phyloP scores from a whole-genome alignment of 2,113 vertebrate genomes.

The Rhineura floridana region DNA sequence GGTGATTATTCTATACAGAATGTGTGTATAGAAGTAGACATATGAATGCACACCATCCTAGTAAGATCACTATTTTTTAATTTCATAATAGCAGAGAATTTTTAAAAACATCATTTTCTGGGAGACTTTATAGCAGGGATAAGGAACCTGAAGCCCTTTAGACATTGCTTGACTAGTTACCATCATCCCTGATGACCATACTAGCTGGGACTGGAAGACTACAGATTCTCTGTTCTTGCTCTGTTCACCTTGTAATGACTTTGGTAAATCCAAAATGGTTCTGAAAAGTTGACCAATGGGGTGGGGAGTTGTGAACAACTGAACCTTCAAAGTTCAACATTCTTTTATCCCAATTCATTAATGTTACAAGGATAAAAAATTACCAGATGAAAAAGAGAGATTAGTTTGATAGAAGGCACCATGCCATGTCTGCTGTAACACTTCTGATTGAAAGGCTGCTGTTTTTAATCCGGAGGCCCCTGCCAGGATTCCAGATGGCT shows the following conservation, averaged over 20 bases:
- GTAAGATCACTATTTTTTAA: not conserved
- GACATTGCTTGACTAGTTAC: too few relatives aligned
- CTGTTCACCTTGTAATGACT: conserved; percentile 2
- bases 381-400: not conserved
- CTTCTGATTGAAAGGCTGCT: not conserved
- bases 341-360: conserved; percentile 7
- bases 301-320: not conserved
- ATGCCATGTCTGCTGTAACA: not conserved
- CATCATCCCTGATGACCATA: not conserved
- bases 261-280: not conserved
- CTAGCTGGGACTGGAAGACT: too few relatives aligned
- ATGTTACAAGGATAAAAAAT: not conserved
- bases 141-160: too few relatives aligned
- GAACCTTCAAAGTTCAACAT: not conserved
- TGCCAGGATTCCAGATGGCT: conserved; percentile 25
- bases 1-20: not conserved
- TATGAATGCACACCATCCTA: not conserved
- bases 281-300: not conserved
- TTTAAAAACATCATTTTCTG: not conserved
- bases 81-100: too few relatives aligned
- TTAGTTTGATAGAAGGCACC: conserved; percentile 13
- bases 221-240: too few relatives aligned
- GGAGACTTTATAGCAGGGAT: too few relatives aligned
- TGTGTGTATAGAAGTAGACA: not conserved
- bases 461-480: conserved; percentile 14